Conservation (phyloP, 2,113 vertebrate species). For the Lasiurus borealis region DNA sequence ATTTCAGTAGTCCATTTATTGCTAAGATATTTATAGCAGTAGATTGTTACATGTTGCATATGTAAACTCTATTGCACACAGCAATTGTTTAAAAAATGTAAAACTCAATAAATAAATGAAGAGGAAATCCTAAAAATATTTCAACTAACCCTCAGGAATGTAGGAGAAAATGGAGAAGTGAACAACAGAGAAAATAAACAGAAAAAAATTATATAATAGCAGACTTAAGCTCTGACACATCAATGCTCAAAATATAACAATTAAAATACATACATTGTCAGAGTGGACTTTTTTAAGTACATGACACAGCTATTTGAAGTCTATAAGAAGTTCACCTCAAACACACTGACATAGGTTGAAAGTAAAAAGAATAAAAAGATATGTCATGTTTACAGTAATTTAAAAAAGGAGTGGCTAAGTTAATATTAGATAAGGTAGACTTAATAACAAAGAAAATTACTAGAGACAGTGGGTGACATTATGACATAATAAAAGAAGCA, state of each 20-base stretch:
- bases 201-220: background rate
- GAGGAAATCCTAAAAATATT: background rate
- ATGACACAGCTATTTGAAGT: background rate
- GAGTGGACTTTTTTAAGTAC: background rate
- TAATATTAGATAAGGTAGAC: background rate
- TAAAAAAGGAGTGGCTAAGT: background rate
- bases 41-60: background rate
- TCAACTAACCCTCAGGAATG: background rate
- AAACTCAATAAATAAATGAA: background rate
- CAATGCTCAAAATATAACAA: background rate
- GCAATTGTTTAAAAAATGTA: background rate
- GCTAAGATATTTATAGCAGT: background rate
- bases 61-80: background rate
- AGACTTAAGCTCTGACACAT: background rate
- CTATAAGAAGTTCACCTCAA: background rate
- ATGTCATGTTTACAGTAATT: background rate
- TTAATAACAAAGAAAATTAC: background rate
- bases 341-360: background rate
- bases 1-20: background rate
- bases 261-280: constrained; percentile 9
- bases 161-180: background rate
- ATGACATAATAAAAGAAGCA: constrained; percentile 3
- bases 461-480: background rate
- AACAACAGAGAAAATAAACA: background rate
- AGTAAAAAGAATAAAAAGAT: constrained; percentile 6